Evolutionary conservation across 2,113 vertebrate species (phyloP).

Genomic region (Sebastes fasciatus): DNA sequence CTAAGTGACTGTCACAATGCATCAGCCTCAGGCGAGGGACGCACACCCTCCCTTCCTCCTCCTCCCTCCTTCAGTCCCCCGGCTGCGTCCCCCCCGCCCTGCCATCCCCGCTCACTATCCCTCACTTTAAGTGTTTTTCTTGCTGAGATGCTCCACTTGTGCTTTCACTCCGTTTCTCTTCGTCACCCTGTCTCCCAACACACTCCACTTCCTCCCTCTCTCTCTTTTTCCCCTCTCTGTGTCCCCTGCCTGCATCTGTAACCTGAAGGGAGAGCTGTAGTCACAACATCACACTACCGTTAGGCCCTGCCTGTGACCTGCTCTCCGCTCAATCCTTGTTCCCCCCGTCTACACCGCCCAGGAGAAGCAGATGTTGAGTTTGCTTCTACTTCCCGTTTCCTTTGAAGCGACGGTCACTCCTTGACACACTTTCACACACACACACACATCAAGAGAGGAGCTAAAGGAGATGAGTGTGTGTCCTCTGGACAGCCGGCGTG

Average conservation of each 20-base stretch:
- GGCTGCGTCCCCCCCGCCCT: constrained; percentile 57
- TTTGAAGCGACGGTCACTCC: constrained; percentile 54
- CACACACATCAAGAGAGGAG: constrained; percentile 26
- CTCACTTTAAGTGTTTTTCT: constrained; percentile 75
- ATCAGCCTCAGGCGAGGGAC: constrained; percentile 87
- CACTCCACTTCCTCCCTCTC: constrained; percentile 44
- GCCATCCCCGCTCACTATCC: constrained; percentile 64
- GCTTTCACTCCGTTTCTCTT: constrained; percentile 49
- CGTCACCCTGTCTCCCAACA: constrained; percentile 63
- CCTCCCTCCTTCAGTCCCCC: constrained; percentile 58
- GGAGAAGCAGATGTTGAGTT: constrained; percentile 57
- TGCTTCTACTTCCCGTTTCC: constrained; percentile 80
- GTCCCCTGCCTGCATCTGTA: constrained; percentile 45
- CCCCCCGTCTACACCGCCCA: constrained; percentile 66
- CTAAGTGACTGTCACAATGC: constrained; percentile 92
- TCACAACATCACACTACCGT: constrained; percentile 91
- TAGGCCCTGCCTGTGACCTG: constrained; percentile 88
- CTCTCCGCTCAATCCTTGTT: constrained; percentile 87
- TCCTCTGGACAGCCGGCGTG: constrained; percentile 42
- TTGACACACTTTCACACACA: constrained; percentile 54
- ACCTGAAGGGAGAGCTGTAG: constrained; percentile 91
- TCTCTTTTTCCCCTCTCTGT: constrained; percentile 37
- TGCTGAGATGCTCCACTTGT: constrained; percentile 65
- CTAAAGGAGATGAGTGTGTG: constrained; percentile 41
- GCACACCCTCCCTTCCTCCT: constrained; percentile 36